Evolutionary conservation across 2,888 invertebrate species (phyloP).

Genomic region (Alsophila aescularia): DNA sequence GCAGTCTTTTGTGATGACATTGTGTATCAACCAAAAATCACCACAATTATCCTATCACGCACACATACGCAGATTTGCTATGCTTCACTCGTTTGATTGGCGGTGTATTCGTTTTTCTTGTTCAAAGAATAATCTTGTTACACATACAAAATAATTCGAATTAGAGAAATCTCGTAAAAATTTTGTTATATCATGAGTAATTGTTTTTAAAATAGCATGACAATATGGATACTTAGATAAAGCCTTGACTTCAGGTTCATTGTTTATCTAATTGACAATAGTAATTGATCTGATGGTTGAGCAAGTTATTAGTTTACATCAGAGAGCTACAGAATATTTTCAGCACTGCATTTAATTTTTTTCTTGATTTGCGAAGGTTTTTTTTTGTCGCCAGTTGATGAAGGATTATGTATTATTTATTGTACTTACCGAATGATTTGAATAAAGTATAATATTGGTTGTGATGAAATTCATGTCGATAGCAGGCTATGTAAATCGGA

Average conservation of each 20-base stretch:
- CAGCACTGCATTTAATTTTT: not conserved
- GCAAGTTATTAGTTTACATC: not conserved
- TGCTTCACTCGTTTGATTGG: too few relatives aligned
- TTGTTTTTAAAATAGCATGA: not conserved
- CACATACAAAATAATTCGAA: too few relatives aligned
- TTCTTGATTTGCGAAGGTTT: too few relatives aligned
- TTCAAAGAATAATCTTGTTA: too few relatives aligned
- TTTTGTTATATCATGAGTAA: not conserved
- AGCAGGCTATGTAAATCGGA: not conserved
- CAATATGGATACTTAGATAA: conserved; percentile 1
- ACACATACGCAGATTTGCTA: too few relatives aligned
- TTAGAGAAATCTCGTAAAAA: too few relatives aligned
- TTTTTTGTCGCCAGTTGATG: too few relatives aligned
- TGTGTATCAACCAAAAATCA: too few relatives aligned
- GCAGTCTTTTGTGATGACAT: too few relatives aligned
- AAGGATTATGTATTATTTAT: not conserved
- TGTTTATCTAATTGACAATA: not conserved
- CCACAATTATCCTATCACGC: too few relatives aligned
- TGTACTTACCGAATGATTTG: too few relatives aligned
- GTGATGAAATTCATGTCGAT: conserved; percentile 35
- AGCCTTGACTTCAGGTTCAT: conserved; percentile 5
- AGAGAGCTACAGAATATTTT: not conserved
- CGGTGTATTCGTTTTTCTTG: too few relatives aligned
- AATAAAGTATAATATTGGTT: conserved; percentile 28
- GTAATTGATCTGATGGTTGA: not conserved